A percentile compares a stretch with the other conserved stretches of the same genome.
Evolutionary conservation across 2,113 vertebrate species (phyloP).

Genomic region (Entelurus aequoreus): DNA sequence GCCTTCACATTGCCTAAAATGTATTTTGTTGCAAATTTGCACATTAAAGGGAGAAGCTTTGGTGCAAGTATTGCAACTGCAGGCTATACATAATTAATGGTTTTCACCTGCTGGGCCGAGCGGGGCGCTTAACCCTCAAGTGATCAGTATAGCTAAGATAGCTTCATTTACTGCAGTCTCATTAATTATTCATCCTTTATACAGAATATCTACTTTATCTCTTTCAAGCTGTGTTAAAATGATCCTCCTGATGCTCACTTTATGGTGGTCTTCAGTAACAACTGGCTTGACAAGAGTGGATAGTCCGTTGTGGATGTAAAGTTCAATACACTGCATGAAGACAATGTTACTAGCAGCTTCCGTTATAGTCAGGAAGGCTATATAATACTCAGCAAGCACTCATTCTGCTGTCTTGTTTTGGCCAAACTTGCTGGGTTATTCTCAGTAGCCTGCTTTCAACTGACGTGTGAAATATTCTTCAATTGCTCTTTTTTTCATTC

Average conservation of each 20-base stretch:
- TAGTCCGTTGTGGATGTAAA: background rate
- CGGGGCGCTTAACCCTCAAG: background rate
- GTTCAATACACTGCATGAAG: background rate
- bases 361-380: constrained; percentile 19
- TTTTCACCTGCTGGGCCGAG: constrained; percentile 1
- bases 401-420: constrained; percentile 20
- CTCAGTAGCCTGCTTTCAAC: constrained; percentile 20
- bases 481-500: background rate
- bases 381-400: constrained; percentile 41
- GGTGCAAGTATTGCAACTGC: background rate
- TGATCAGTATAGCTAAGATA: constrained; percentile 7
- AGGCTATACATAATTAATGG: constrained; percentile 1
- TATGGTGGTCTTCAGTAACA: background rate
- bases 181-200: background rate
- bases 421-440: constrained; percentile 22
- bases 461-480: constrained; percentile 11
- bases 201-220: background rate
- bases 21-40: constrained; percentile 1
- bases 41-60: background rate
- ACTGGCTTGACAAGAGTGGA: background rate
- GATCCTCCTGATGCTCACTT: background rate
- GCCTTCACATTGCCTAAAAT: background rate
- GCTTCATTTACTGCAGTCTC: constrained; percentile 6
- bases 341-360: constrained; percentile 12
- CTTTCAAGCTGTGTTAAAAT: background rate